Evolutionary conservation across 2,888 invertebrate species (phyloP).

Genomic region (Doris montereyensis): DNA sequence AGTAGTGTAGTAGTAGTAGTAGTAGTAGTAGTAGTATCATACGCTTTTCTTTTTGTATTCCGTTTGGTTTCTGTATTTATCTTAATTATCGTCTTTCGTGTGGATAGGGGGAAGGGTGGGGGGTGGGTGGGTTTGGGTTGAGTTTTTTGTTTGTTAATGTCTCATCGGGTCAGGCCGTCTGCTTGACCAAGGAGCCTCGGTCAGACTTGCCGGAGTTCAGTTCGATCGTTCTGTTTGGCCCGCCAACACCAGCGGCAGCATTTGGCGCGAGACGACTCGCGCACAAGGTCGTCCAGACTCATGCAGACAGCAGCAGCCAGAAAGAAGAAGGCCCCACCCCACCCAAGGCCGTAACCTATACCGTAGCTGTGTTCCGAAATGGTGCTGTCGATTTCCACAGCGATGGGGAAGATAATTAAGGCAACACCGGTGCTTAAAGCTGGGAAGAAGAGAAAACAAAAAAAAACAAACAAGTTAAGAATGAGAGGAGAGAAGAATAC

Average conservation of each 20-base stretch:
- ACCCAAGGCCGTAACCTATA: conserved; percentile 70
- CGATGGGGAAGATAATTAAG: conserved; percentile 69
- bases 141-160: neutral
- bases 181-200: conserved; percentile 23
- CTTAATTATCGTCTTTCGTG: too few relatives aligned
- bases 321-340: conserved; percentile 70
- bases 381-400: conserved; percentile 58
- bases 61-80: too few relatives aligned
- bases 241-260: conserved; percentile 61
- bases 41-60: too few relatives aligned
- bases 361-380: conserved; percentile 64
- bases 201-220: conserved; percentile 59
- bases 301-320: conserved; percentile 67
- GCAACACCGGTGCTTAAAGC: conserved; percentile 67
- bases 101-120: too few relatives aligned
- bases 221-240: conserved; percentile 50
- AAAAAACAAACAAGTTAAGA: neutral
- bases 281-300: conserved; percentile 67
- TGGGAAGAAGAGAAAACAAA: too few relatives aligned
- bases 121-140: too few relatives aligned
- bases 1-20: neutral
- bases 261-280: conserved; percentile 60
- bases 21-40: too few relatives aligned
- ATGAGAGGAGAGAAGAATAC: neutral
- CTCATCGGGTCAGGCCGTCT: too few relatives aligned